Conservation (phyloP, 2,113 vertebrate species). For the Girardinichthys multiradiatus region DNA sequence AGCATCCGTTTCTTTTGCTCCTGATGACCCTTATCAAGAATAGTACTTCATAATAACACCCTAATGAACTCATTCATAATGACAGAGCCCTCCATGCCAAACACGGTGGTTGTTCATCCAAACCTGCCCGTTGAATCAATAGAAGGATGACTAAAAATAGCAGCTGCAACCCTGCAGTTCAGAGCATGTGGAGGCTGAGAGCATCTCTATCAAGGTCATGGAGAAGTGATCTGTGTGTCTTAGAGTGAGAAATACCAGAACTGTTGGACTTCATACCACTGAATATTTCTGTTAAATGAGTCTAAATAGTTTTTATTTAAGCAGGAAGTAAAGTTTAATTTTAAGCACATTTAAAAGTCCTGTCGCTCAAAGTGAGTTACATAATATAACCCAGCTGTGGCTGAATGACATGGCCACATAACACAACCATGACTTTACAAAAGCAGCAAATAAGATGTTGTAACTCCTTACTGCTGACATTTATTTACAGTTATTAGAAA, state of each 20-base stretch:
- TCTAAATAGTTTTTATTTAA: neutral
- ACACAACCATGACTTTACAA: neutral
- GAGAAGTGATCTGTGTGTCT: too few species aligned
- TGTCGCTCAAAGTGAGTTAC: neutral
- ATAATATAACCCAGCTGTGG: neutral
- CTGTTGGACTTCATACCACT: neutral
- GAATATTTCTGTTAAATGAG: too few species aligned
- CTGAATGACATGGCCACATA: too few species aligned
- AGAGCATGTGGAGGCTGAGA: neutral
- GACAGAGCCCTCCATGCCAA: constrained; percentile 17
- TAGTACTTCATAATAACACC: constrained; percentile 42
- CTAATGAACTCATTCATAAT: constrained; percentile 17
- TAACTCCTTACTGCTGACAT: neutral
- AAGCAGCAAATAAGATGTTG: neutral
- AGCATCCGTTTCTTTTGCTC: constrained; percentile 33
- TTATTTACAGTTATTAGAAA: neutral
- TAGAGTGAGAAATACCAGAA: neutral
- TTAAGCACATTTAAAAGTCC: neutral
- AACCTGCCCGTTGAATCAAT: constrained; percentile 7
- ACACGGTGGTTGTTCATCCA: neutral
- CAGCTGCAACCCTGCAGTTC: neutral
- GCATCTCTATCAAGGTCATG: neutral
- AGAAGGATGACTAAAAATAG: neutral
- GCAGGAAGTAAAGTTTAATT: neutral
- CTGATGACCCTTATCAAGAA: constrained; percentile 27